Evolutionary conservation across 2,797 vertebrate genomes (phyloP), one percentile per base, ranked within the genome.

Genomic region (Neomorphus geoffroyi): DNA sequence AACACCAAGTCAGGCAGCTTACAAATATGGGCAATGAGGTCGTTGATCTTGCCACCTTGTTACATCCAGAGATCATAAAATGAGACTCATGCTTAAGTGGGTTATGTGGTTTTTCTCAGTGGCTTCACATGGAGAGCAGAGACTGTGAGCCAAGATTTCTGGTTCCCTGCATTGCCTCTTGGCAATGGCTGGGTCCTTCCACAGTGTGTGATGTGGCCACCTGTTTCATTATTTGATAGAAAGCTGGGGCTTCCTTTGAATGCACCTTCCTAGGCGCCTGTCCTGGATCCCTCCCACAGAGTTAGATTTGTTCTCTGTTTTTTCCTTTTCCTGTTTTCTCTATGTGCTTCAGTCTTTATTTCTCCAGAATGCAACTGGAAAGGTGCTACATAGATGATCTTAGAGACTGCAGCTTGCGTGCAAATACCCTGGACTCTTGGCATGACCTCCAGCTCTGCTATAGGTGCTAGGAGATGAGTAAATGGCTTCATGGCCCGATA

Each of bases 1-100:
- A 92, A 70, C 19, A 23, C 8, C 28, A 72, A 60, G 51, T n/a
- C 80, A 84, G 62, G 35, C 70, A 91, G 27, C 51, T 81, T 73
- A 86, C 60, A 60, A 79, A 66, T 66, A 50, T 1, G 10, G 82
- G 69, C 51, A 77, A 18, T 60, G 51, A 92, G 48, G 35, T 61
- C 0, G 0, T 32, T 89, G 74, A 79, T 94, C 32, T 81, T 66
- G 13, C 62, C 61, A 84, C 71, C 73, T 84, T 79, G 17, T 93
- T 80, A 67, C 37, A 85, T 82, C 69, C 74, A 80, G 80, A 74
- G 83, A 96, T 92, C 82, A 90, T 75, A 83, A 95, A 94, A 80
- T 43, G 43, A 90, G 64, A 32, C 58, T 88, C 11, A 2, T 57
- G 58, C 53, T 92, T 81, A 90, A 94, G 80, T 92, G 86, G 91